Percentiles rank a stretch among this genome's conserved stretches.
Conservation (phyloP, 1,140 invertebrate species). For the Panonychus citri region DNA sequence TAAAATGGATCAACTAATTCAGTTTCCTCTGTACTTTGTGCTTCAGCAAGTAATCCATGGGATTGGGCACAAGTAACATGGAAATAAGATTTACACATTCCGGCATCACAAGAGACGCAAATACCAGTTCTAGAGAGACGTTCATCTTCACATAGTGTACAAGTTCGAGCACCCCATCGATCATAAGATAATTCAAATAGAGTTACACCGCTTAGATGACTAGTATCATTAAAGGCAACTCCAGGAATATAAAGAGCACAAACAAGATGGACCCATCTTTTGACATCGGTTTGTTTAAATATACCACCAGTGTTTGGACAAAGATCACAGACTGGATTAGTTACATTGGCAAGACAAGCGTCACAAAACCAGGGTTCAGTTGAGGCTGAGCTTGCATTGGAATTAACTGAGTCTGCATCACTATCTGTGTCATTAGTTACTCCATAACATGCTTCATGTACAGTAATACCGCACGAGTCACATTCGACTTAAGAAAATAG, state of each 20-base stretch:
- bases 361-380: slow-evolving; percentile 97
- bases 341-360: slow-evolving; percentile 68
- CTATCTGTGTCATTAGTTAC: slow-evolving; percentile 31
- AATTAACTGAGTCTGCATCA: slow-evolving; percentile 65
- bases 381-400: slow-evolving; percentile 65
- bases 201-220: slow-evolving; percentile 44
- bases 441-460: slow-evolving; percentile 90
- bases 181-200: slow-evolving; percentile 87
- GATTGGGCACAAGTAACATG: slow-evolving; percentile 92
- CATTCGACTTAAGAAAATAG: slow-evolving; percentile 51
- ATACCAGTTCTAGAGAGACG: slow-evolving; percentile 70
- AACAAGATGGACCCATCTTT: slow-evolving; percentile 86
- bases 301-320: slow-evolving; percentile 48
- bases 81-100: slow-evolving; percentile 88
- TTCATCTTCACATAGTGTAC: slow-evolving; percentile 61
- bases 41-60: slow-evolving; percentile 72
- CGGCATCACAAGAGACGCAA: slow-evolving; percentile 80
- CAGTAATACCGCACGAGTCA: slow-evolving; percentile 79
- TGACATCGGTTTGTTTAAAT: slow-evolving; percentile 85
- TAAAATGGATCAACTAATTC: slow-evolving; percentile 92
- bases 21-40: slow-evolving; percentile 55
- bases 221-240: slow-evolving; percentile 88
- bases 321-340: slow-evolving; percentile 40
- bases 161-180: slow-evolving; percentile 73
- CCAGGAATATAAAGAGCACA: slow-evolving; percentile 88